phyloP scores from a whole-genome alignment of 2,797 vertebrate species.

The Varecia variegata region DNA sequence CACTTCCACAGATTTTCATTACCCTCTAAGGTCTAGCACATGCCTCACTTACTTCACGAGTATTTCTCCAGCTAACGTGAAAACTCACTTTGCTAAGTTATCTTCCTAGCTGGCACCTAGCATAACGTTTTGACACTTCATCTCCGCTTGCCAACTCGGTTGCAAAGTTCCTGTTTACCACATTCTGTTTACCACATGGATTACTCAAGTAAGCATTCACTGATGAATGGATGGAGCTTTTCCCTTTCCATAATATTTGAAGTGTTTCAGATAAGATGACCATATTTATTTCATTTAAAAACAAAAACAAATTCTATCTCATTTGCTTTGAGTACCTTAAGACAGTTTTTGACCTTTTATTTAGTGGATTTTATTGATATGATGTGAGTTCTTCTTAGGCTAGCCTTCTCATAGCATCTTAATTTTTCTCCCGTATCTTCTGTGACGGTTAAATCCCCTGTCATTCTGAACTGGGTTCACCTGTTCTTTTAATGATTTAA shows the following conservation, averaged over 20 bases:
- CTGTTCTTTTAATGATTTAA: neutral
- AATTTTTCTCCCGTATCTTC: neutral
- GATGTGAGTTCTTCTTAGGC: neutral
- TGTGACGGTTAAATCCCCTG: neutral
- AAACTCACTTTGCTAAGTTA: neutral
- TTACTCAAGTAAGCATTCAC: neutral
- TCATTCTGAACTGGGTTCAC: neutral
- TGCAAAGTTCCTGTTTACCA: neutral
- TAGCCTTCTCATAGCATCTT: neutral
- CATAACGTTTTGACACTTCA: neutral
- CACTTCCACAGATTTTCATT: neutral
- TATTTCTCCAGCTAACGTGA: neutral
- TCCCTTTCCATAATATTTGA: neutral
- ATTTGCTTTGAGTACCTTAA: neutral
- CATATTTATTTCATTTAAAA: neutral
- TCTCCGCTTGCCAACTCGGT: neutral
- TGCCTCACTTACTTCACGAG: neutral
- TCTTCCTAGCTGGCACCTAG: neutral
- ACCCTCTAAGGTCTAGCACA: neutral
- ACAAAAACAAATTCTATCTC: neutral
- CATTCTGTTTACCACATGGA: neutral
- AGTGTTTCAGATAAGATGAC: neutral
- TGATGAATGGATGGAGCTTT: neutral
- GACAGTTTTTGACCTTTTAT: neutral
- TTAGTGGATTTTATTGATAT: neutral